A percentile compares a stretch with the other conserved stretches of the same genome.
Evolutionary conservation across 1,140 invertebrate genomes (phyloP).

Genomic region (Chymomyza costata): DNA sequence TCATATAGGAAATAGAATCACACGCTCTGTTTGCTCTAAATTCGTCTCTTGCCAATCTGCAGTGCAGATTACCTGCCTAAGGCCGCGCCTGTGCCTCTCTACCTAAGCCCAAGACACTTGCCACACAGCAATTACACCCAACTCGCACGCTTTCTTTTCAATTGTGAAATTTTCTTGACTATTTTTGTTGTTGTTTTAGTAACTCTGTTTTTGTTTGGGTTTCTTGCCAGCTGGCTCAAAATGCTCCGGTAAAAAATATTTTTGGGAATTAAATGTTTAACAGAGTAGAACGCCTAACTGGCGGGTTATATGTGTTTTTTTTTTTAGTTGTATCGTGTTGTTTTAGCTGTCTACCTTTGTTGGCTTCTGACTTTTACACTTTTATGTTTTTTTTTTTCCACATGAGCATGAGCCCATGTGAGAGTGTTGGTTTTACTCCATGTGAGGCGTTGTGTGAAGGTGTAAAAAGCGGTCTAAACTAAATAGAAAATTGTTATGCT

Average conservation of each 20-base stretch:
- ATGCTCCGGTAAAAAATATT: slow-evolving; percentile 39
- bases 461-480: slow-evolving; percentile 59
- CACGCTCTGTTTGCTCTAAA: too few relatives aligned
- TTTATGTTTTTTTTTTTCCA: slow-evolving; percentile 56
- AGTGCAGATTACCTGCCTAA: too few relatives aligned
- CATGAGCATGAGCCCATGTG: slow-evolving; percentile 6
- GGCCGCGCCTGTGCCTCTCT: too few relatives aligned
- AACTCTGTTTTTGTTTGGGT: slow-evolving; percentile 11
- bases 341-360: slow-evolving; percentile 57
- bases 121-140: slow-evolving; percentile 14
- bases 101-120: too few relatives aligned
- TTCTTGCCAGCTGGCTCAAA: slow-evolving; percentile 12
- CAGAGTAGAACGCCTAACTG: slow-evolving; percentile 41
- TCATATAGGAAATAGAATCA: too few relatives aligned
- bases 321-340: slow-evolving; percentile 44
- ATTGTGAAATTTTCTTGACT: slow-evolving; percentile 32
- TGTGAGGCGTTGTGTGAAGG: slow-evolving; percentile 50
- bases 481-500: slow-evolving; percentile 68
- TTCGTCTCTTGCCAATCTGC: too few relatives aligned
- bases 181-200: too few relatives aligned
- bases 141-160: slow-evolving; percentile 66
- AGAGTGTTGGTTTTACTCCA: not conserved
- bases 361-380: slow-evolving; percentile 63
- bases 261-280: slow-evolving; percentile 45
- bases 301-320: slow-evolving; percentile 15